Conservation (phyloP, 1,140 invertebrate genomes). For the Teleopsis dalmanni region DNA sequence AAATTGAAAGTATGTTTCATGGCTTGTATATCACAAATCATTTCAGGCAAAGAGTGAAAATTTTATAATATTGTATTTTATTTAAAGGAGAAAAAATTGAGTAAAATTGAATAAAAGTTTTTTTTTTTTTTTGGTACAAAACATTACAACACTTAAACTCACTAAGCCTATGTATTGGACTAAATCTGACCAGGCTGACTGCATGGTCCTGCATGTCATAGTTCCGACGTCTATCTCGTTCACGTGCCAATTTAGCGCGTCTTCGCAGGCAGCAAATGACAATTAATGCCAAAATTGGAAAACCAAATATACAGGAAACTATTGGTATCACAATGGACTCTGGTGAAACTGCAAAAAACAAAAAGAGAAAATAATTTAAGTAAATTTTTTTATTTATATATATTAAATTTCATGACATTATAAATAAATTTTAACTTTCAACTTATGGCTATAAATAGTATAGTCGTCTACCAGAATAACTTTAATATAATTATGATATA, state of each 20-base stretch:
- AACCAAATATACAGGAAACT: slow-evolving; percentile 80
- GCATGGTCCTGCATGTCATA: slow-evolving; percentile 71
- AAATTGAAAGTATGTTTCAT: no score
- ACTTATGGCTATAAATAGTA: no score
- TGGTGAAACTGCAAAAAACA: slow-evolving; percentile 64
- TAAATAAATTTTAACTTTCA: no score
- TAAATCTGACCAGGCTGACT: slow-evolving; percentile 69
- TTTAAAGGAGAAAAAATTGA: not conserved
- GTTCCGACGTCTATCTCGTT: slow-evolving; percentile 66
- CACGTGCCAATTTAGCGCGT: slow-evolving; percentile 71
- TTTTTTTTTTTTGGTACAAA: not conserved
- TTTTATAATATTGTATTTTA: not conserved
- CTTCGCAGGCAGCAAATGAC: slow-evolving; percentile 79
- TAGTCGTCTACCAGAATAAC: no score
- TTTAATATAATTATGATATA: no score
- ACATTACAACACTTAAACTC: slow-evolving; percentile 45
- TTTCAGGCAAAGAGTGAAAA: not conserved
- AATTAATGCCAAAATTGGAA: slow-evolving; percentile 72
- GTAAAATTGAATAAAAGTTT: not conserved
- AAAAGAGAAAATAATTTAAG: slow-evolving; percentile 4
- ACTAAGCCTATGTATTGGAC: slow-evolving; percentile 64
- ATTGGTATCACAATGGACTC: slow-evolving; percentile 83
- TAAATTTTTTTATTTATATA: no score
- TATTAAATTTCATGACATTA: no score
- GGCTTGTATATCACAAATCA: no score